phyloP scores from a whole-genome alignment of 2,113 vertebrate genomes.

The Hemiscyllium ocellatum region DNA sequence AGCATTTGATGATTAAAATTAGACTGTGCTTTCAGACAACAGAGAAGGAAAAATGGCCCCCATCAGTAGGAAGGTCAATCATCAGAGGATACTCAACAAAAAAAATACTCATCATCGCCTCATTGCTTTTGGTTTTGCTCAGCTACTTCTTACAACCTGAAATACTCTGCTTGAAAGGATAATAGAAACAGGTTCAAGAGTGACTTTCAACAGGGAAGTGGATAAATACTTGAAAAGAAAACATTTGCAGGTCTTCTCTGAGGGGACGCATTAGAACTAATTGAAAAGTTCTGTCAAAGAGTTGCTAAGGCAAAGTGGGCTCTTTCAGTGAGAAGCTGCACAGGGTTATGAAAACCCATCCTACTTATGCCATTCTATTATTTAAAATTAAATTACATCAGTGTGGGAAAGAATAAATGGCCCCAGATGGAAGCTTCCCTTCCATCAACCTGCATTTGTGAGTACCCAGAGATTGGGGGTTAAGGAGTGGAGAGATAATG shows the following conservation, averaged over 20 bases:
- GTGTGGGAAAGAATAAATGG: not conserved
- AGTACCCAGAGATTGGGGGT: not conserved
- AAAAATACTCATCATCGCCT: no score
- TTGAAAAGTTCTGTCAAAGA: no score
- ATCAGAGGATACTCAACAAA: no score
- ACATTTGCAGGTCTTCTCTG: no score
- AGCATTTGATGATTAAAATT: not conserved
- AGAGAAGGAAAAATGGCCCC: not conserved
- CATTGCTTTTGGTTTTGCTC: no score
- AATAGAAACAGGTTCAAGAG: no score
- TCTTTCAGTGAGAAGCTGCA: not conserved
- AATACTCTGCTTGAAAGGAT: no score
- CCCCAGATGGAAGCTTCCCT: not conserved
- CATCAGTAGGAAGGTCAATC: not conserved
- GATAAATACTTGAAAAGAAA: no score
- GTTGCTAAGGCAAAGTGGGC: not conserved
- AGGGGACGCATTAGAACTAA: no score
- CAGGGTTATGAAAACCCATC: not conserved
- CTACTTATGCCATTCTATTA: not conserved
- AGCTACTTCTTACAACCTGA: no score
- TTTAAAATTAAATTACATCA: not conserved
- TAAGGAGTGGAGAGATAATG: no score
- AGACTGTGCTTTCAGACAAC: not conserved
- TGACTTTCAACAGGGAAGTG: no score
- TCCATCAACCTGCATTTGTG: not conserved